Evolutionary conservation across 2,888 invertebrate species (phyloP).

Genomic region (Acanthosepion pharaonis): DNA sequence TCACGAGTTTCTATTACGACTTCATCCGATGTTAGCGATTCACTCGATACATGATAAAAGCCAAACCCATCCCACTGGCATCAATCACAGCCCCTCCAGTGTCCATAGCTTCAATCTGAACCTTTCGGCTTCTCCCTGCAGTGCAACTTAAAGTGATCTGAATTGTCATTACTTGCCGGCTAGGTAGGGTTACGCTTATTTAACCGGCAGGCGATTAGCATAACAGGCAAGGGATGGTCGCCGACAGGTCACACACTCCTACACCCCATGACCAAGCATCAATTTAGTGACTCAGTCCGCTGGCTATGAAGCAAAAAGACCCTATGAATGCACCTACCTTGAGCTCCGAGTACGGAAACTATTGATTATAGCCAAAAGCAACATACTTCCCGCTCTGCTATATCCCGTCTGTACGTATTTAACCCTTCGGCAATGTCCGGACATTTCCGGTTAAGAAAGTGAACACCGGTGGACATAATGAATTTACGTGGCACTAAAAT

Average conservation of each 20-base stretch:
- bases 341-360: neutral
- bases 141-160: neutral
- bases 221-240: neutral
- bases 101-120: neutral
- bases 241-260: neutral
- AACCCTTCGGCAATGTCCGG: conserved; percentile 33
- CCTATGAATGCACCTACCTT: neutral
- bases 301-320: neutral
- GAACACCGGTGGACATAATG: neutral
- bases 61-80: neutral
- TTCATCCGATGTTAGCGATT: neutral
- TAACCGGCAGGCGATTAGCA: conserved; percentile 33
- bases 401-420: neutral
- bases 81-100: neutral
- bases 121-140: neutral
- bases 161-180: conserved; percentile 33
- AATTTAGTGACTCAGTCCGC: neutral
- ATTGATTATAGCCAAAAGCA: neutral
- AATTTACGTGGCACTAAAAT: neutral
- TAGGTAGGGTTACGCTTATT: neutral
- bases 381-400: neutral
- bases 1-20: too few species aligned
- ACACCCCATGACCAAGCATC: neutral
- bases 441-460: neutral
- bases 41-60: neutral